phyloP scores from a whole-genome alignment of 2,113 vertebrate genomes.

The Hymenochirus boettgeri region DNA sequence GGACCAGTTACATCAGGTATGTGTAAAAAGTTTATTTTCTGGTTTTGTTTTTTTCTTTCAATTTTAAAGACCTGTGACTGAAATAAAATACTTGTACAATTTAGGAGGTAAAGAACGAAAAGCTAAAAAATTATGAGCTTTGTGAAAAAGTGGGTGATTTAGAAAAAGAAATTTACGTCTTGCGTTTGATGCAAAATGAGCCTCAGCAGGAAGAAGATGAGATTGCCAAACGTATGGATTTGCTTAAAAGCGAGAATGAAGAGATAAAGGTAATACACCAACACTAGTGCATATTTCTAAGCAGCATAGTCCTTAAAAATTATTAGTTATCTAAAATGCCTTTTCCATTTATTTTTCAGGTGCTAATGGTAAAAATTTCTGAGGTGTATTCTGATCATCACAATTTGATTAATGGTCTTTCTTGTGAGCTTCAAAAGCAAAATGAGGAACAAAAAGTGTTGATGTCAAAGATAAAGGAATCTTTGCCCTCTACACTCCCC shows the following conservation, averaged over 20 bases:
- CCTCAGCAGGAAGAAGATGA: slow-evolving; percentile 20
- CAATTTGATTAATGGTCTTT: slow-evolving; percentile 46
- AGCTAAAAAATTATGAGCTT: slow-evolving; percentile 1
- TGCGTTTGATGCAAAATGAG: slow-evolving; percentile 6
- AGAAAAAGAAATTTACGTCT: slow-evolving; percentile 1
- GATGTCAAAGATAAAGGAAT: slow-evolving; percentile 43
- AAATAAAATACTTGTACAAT: neutral
- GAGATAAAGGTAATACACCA: slow-evolving; percentile 12
- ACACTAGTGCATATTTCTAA: no score
- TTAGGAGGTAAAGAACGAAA: slow-evolving; percentile 17
- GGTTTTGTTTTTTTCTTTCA: no score
- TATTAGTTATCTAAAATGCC: no score
- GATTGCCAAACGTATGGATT: slow-evolving; percentile 4
- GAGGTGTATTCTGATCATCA: slow-evolving; percentile 31
- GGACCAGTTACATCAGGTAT: slow-evolving; percentile 8
- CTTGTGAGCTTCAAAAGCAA: slow-evolving; percentile 53
- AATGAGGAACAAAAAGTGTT: slow-evolving; percentile 50
- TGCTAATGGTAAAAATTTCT: slow-evolving; percentile 57
- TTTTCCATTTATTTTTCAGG: slow-evolving; percentile 45
- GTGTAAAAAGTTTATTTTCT: no score
- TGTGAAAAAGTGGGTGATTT: slow-evolving; percentile 1
- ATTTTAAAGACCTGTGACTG: no score
- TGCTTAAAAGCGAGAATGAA: neutral
- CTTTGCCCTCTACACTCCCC: slow-evolving; percentile 41
- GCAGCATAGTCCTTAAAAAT: no score